A percentile compares a stretch with the other conserved stretches of the same genome.
These are phyloP conservation scores for Furnarius figulus DNA, from an alignment of 2,113 vertebrate species.

Conservation along the genomic window DNA sequence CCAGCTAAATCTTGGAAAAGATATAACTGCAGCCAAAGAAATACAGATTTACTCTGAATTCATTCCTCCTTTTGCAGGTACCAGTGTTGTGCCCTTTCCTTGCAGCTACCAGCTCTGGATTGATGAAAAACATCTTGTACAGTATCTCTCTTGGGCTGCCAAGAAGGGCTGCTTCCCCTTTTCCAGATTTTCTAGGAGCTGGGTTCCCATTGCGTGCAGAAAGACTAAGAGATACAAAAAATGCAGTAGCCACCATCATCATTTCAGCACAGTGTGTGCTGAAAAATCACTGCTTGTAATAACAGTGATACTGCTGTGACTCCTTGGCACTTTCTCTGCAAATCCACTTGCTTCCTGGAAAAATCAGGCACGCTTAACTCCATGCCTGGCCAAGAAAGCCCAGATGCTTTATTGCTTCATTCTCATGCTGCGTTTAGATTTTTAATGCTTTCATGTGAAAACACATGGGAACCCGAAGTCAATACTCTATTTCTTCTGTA, in stretches of 20 bases:
- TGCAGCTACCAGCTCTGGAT: neutral
- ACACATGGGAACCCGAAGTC: neutral
- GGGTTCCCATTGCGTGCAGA: neutral
- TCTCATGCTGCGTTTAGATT: neutral
- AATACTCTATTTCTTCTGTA: constrained; percentile 3
- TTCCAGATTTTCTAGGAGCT: neutral
- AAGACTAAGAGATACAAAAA: neutral
- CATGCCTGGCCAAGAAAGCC: constrained; percentile 12
- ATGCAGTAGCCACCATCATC: neutral
- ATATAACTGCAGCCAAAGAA: neutral
- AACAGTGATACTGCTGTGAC: neutral
- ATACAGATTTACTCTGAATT: neutral
- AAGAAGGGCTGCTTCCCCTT: neutral
- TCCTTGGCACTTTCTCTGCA: constrained; percentile 22
- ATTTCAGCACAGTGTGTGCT: neutral
- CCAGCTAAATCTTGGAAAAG: neutral
- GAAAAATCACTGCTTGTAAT: neutral
- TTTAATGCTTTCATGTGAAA: constrained; percentile 17
- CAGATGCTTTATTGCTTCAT: constrained; percentile 49
- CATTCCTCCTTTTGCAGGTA: neutral
- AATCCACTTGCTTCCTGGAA: constrained; percentile 53
- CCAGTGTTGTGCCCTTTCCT: neutral
- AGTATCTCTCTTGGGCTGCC: neutral
- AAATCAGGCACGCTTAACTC: neutral
- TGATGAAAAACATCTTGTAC: neutral